phyloP scores from a whole-genome alignment of 2,888 invertebrate species.

The Synanthedon vespiformis region DNA sequence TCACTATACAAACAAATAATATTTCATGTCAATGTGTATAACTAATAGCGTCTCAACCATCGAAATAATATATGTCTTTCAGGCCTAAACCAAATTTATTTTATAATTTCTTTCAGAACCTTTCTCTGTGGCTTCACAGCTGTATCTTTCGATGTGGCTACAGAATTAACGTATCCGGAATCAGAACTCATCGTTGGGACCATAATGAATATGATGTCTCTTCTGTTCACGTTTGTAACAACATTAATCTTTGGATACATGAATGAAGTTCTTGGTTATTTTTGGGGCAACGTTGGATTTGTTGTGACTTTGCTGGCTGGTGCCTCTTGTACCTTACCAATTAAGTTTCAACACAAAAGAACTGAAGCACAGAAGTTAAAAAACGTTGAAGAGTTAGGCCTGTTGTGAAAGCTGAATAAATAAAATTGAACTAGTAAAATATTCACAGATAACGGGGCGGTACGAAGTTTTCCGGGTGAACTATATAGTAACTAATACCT shows the following conservation, averaged over 20 bases:
- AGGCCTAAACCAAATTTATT: no score
- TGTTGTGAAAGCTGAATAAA: not conserved
- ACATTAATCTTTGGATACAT: slow-evolving; percentile 27
- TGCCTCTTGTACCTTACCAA: slow-evolving; percentile 9
- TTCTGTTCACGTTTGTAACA: slow-evolving; percentile 20
- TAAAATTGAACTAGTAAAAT: no score
- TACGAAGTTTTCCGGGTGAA: no score
- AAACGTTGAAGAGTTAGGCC: not conserved
- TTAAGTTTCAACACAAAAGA: slow-evolving; percentile 10
- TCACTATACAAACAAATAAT: no score
- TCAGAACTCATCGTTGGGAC: slow-evolving; percentile 79
- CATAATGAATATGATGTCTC: slow-evolving; percentile 44
- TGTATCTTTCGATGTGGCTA: slow-evolving; percentile 80
- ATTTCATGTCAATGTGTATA: no score
- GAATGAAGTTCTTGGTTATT: slow-evolving; percentile 26
- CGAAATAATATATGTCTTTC: no score
- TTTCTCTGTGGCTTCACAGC: slow-evolving; percentile 82
- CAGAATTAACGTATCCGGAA: slow-evolving; percentile 80
- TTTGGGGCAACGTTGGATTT: slow-evolving; percentile 31
- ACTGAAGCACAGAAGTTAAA: slow-evolving; percentile 8
- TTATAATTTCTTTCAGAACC: slow-evolving; percentile 60
- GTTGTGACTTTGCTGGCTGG: slow-evolving; percentile 24
- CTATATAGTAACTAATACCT: no score
- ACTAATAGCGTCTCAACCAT: not conserved
- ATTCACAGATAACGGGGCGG: no score